A percentile compares a stretch with the other conserved stretches of the same genome.
These are phyloP conservation scores for Tortrix viridana DNA, from an alignment of 2,888 invertebrate genomes.

Conservation along the genomic window DNA sequence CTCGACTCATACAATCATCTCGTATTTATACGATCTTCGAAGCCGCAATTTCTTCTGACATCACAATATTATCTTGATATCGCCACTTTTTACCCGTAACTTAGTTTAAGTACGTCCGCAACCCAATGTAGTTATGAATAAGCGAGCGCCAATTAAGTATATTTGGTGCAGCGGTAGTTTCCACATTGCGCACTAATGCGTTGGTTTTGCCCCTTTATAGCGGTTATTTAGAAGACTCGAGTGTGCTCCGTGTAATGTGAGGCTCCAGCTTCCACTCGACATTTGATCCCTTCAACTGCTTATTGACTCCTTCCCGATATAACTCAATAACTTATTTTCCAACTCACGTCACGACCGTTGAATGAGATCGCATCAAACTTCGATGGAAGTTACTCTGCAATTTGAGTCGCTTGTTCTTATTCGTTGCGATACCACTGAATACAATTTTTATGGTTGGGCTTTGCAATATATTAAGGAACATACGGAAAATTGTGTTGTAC, in stretches of 20 bases:
- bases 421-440: neutral
- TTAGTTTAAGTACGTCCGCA: conserved; percentile 20
- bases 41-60: conserved; percentile 22
- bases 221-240: conserved; percentile 26
- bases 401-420: conserved; percentile 33
- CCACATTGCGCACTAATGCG: conserved; percentile 32
- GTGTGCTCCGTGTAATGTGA: conserved; percentile 28
- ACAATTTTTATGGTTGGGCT: no score
- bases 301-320: conserved; percentile 22
- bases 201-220: conserved; percentile 28
- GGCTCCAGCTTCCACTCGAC: conserved; percentile 25
- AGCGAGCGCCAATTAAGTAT: conserved; percentile 35
- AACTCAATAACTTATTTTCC: conserved; percentile 33
- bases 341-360: conserved; percentile 22
- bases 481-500: no score
- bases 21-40: conserved; percentile 8
- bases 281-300: conserved; percentile 31
- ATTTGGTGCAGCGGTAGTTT: conserved; percentile 30
- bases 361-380: conserved; percentile 27
- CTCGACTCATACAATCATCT: conserved; percentile 15
- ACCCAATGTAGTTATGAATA: conserved; percentile 34
- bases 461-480: no score
- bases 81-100: conserved; percentile 19
- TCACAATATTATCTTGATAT: conserved; percentile 24
- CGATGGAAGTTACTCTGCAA: conserved; percentile 29